Evolutionary conservation across 2,888 invertebrate species (phyloP).

Genomic region (Cosmia pyralina): DNA sequence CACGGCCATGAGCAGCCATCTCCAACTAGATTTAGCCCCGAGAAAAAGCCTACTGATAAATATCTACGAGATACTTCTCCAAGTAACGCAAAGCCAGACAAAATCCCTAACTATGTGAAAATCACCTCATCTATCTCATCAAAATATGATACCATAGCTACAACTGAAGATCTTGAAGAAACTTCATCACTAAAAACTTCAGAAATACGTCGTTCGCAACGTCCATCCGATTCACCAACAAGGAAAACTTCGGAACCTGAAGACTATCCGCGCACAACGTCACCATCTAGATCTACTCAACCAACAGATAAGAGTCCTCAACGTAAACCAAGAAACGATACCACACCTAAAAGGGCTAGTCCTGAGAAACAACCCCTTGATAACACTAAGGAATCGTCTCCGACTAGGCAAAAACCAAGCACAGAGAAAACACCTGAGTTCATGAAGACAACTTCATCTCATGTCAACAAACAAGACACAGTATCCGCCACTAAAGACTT

Average conservation of each 20-base stretch:
- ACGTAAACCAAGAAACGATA: constrained; percentile 30
- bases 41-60: constrained; percentile 23
- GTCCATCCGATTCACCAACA: constrained; percentile 31
- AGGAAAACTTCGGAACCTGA: constrained; percentile 19
- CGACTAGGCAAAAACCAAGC: constrained; percentile 36
- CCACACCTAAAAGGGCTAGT: constrained; percentile 16
- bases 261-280: constrained; percentile 15
- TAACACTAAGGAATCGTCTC: constrained; percentile 36
- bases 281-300: constrained; percentile 18
- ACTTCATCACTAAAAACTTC: constrained; percentile 14
- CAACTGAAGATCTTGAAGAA: constrained; percentile 32
- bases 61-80: constrained; percentile 43
- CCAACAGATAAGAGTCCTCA: constrained; percentile 27
- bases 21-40: constrained; percentile 34
- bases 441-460: constrained; percentile 56
- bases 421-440: constrained; percentile 40
- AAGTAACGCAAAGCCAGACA: constrained; percentile 27
- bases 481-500: constrained; percentile 51
- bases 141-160: constrained; percentile 41
- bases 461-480: constrained; percentile 56
- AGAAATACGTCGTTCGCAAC: constrained; percentile 21
- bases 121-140: constrained; percentile 35
- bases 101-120: constrained; percentile 46
- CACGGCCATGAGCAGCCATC: constrained; percentile 8
- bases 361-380: constrained; percentile 25